Conservation (phyloP, 2,113 vertebrate species). For the Gracilinanus agilis region DNA sequence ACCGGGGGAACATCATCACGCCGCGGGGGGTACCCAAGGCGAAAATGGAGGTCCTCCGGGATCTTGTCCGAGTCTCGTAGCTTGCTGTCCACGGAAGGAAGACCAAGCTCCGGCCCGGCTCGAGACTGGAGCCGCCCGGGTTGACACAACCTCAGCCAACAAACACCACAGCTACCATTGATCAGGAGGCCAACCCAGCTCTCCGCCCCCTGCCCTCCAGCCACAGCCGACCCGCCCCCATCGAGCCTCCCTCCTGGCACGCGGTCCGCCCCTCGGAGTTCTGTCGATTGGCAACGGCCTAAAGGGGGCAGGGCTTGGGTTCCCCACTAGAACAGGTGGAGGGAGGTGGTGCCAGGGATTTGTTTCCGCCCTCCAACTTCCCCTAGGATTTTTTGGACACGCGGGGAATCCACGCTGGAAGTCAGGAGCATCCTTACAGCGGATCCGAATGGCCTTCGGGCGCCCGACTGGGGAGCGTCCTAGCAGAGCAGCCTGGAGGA, state of each 20-base stretch:
- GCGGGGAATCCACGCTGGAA: background rate
- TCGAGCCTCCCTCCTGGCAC: too few species aligned
- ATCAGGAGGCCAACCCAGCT: conserved; percentile 2
- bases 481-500: background rate
- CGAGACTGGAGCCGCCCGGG: background rate
- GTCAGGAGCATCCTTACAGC: too few species aligned
- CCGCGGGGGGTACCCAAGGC: too few species aligned
- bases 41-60: too few species aligned
- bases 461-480: background rate
- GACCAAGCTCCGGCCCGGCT: background rate
- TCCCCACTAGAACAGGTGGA: background rate
- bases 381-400: too few species aligned
- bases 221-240: conserved; percentile 11
- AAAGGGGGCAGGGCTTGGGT: background rate
- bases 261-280: too few species aligned
- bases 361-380: fast-evolving
- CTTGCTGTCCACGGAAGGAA: too few species aligned
- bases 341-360: fast-evolving
- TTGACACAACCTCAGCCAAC: background rate
- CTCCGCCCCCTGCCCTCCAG: background rate
- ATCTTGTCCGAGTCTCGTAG: too few species aligned
- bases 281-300: too few species aligned
- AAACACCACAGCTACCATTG: conserved; percentile 22
- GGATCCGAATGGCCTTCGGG: too few species aligned
- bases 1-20: too few species aligned